These are phyloP conservation scores for Crotalus horridus DNA, from an alignment of 2,113 vertebrate species.

Conservation along the genomic window DNA sequence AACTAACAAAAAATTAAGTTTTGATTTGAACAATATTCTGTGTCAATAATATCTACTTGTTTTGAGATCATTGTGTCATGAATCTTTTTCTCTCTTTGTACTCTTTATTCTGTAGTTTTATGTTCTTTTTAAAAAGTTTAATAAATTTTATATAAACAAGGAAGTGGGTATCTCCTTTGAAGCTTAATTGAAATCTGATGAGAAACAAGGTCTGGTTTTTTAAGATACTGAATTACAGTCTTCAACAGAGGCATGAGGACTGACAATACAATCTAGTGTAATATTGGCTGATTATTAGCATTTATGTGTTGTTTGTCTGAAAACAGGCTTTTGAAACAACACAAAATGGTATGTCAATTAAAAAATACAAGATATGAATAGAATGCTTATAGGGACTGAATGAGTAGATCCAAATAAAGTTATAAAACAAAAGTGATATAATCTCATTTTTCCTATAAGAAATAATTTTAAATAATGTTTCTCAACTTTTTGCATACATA, in stretches of 20 bases:
- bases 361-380: background rate
- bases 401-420: background rate
- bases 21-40: background rate
- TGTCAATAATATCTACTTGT: background rate
- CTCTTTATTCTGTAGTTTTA: background rate
- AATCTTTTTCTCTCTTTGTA: background rate
- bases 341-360: background rate
- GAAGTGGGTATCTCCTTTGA: background rate
- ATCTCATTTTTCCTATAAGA: background rate
- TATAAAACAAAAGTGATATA: background rate
- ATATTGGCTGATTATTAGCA: background rate
- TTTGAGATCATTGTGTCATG: background rate
- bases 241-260: background rate
- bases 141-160: background rate
- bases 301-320: background rate
- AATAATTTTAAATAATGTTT: background rate
- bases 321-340: background rate
- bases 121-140: background rate
- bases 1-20: background rate
- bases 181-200: background rate
- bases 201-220: background rate
- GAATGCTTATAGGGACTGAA: background rate
- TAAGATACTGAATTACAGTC: background rate
- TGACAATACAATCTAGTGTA: background rate
- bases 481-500: background rate